Evolutionary conservation across 2,888 invertebrate species (phyloP), one percentile per base, ranked within the genome.

Genomic region (Molorchus minor): DNA sequence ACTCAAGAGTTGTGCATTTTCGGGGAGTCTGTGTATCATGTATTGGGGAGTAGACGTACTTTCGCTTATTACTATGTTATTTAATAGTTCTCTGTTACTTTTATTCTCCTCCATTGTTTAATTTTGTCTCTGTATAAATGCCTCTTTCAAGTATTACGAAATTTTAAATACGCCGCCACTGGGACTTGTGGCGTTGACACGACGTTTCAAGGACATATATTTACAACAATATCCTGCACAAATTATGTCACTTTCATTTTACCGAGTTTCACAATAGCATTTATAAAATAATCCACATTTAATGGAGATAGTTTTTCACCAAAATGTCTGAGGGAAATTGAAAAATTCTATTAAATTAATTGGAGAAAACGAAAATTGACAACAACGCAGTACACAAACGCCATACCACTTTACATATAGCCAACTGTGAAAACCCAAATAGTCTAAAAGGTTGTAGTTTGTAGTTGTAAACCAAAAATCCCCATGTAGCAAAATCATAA

Each of bases 281-380:
- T 20, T 29, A 35, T 29, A 46, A 44, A 20, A 41, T 30, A 41
- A 52, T 8, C 17, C 29, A 17, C 13, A 8, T 25, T 33, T 33
- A 19, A 8, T 30, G 5, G 35, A 40, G 13, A 30, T 44, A 40
- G 30, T 44, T 58, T 36, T 53, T 20, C 16, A 25, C 17, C 20
- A 35, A 30, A 55, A 38, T 44, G 35, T 17, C 20, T 33, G 40
- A 3, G 13, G 36, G 58, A 64, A 63, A 59, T 41, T 17, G 20
- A 35, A 44, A 56, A 47, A 64, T 67, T 61, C 58, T 56, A 44
- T 59, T 33, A 72, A 75, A 71, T 47, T 65, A 66, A 62, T 70
- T 71, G 67, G 71, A 68, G 68, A 68, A 72, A 74, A 74, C 73
- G 78, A 81, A 75, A 81, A 79, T 77, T 81, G 81, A 81, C 81